These are phyloP conservation scores for Acipenser oxyrinchus DNA, from an alignment of 2,797 vertebrate genomes.

Conservation along the genomic window DNA sequence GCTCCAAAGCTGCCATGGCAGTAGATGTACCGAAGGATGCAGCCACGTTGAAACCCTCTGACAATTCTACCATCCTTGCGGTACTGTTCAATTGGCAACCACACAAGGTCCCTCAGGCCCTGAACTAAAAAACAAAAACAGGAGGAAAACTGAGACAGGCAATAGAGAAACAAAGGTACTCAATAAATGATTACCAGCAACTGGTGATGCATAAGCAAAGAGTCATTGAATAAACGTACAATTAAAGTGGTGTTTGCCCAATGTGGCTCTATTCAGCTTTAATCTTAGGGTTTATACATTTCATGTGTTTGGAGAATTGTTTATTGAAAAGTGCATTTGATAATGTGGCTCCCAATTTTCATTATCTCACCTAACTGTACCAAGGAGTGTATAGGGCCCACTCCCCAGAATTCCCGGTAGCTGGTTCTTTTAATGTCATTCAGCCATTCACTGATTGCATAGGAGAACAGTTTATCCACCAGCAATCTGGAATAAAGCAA, in stretches of 20 bases:
- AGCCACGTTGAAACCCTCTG: conserved; percentile 86
- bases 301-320: too few relatives aligned
- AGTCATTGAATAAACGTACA: too few relatives aligned
- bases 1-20: conserved; percentile 93
- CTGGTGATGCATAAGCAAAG: too few relatives aligned
- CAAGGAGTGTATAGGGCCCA: conserved; percentile 95
- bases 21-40: conserved; percentile 96
- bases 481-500: conserved; percentile 65
- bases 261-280: too few relatives aligned
- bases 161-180: too few relatives aligned
- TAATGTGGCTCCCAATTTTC: too few relatives aligned
- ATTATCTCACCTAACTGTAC: conserved; percentile 81
- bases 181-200: too few relatives aligned
- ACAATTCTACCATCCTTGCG: conserved; percentile 92
- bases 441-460: conserved; percentile 91
- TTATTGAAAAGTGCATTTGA: too few relatives aligned
- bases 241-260: too few relatives aligned
- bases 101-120: conserved; percentile 90
- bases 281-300: too few relatives aligned
- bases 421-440: conserved; percentile 96
- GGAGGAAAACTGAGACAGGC: too few relatives aligned
- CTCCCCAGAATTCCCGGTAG: conserved; percentile 90
- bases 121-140: conserved; percentile 64
- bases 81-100: conserved; percentile 96
- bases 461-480: conserved; percentile 92